Conservation (phyloP, 2,797 vertebrate species). For the Typhlichthys eigenmanni region DNA sequence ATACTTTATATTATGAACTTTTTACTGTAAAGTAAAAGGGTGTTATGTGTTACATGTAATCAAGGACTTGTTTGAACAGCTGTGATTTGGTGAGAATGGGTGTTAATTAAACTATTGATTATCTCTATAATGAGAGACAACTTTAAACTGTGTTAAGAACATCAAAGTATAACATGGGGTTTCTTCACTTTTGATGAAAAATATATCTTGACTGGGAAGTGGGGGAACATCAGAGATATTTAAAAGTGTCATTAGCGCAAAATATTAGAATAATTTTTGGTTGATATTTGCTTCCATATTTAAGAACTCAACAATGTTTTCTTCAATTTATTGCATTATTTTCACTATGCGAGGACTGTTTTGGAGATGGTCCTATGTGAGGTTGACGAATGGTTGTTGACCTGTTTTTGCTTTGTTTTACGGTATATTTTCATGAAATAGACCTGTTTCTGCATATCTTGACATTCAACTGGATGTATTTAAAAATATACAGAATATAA, state of each 20-base stretch:
- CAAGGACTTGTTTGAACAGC: constrained; percentile 35
- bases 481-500: too few relatives aligned
- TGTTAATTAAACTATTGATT: constrained; percentile 77
- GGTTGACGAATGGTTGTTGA: too few relatives aligned
- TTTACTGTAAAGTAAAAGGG: constrained; percentile 5
- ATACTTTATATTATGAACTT: background rate
- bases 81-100: constrained; percentile 61
- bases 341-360: too few relatives aligned
- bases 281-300: constrained; percentile 28
- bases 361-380: too few relatives aligned
- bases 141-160: constrained; percentile 69
- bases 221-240: constrained; percentile 53
- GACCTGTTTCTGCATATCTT: too few relatives aligned
- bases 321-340: background rate
- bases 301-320: constrained; percentile 4
- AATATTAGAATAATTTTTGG: background rate
- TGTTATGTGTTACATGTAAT: constrained; percentile 28
- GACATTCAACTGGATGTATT: too few relatives aligned
- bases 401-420: too few relatives aligned
- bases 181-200: constrained; percentile 71
- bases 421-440: too few relatives aligned
- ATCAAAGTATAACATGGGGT: constrained; percentile 70
- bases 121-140: constrained; percentile 70
- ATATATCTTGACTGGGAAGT: constrained; percentile 52
- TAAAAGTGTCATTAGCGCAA: constrained; percentile 51